phyloP scores from a whole-genome alignment of 2,888 invertebrate species.

The Acleris cristana region DNA sequence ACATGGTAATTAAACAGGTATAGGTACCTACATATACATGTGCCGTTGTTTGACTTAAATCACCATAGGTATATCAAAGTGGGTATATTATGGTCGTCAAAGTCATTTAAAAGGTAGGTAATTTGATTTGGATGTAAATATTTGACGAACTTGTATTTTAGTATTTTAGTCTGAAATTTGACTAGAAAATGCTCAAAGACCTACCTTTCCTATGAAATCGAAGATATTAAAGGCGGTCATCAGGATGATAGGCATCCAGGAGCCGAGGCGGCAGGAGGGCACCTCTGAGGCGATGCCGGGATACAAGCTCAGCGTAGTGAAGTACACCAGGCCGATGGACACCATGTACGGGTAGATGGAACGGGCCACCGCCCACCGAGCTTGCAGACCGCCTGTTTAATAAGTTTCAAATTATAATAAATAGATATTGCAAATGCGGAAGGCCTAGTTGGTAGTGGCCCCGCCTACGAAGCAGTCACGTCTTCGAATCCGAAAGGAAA shows the following conservation, averaged over 20 bases:
- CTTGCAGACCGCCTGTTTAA: conserved; percentile 86
- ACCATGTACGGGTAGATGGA: conserved; percentile 96
- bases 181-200: not conserved
- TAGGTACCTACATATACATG: too few relatives aligned
- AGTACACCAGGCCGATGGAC: conserved; percentile 93
- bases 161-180: too few relatives aligned
- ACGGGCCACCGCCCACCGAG: conserved; percentile 92
- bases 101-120: too few relatives aligned
- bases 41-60: too few relatives aligned
- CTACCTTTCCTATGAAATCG: conserved; percentile 93
- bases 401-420: conserved; percentile 35
- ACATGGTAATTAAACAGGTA: too few relatives aligned
- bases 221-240: conserved; percentile 95
- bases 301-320: conserved; percentile 94
- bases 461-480: too few relatives aligned
- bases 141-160: too few relatives aligned
- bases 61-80: too few relatives aligned
- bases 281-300: conserved; percentile 96
- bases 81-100: too few relatives aligned
- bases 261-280: conserved; percentile 90
- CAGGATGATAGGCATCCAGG: conserved; percentile 96
- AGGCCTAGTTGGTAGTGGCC: too few relatives aligned
- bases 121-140: too few relatives aligned
- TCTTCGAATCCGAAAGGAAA: too few relatives aligned
- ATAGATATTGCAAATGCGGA: not conserved